phyloP scores from a whole-genome alignment of 2,113 vertebrate species.

The Nannobrachium achirus region DNA sequence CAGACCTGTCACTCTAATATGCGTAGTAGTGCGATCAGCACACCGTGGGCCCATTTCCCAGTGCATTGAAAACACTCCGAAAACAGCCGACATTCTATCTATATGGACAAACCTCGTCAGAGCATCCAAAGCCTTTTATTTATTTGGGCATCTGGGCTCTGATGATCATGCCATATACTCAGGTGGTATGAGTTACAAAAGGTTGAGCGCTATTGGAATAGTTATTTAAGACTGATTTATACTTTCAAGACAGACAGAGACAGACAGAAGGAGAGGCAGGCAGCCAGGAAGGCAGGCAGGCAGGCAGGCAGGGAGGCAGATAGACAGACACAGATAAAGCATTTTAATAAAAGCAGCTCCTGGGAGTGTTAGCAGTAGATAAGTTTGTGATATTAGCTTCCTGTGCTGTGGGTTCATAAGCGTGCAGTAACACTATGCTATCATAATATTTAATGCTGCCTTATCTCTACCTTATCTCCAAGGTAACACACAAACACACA shows the following conservation, averaged over 20 bases:
- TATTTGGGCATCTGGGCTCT: too few relatives aligned
- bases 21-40: too few relatives aligned
- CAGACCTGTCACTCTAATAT: too few relatives aligned
- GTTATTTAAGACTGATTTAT: neutral
- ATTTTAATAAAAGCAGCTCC: too few relatives aligned
- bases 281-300: neutral
- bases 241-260: neutral
- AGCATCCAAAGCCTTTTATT: too few relatives aligned
- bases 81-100: too few relatives aligned
- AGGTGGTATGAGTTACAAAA: too few relatives aligned
- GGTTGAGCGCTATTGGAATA: too few relatives aligned
- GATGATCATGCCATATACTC: too few relatives aligned
- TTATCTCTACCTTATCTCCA: constrained; percentile 54
- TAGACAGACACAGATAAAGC: constrained; percentile 41
- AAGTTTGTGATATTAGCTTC: constrained; percentile 64
- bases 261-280: neutral
- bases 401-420: constrained; percentile 53
- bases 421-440: constrained; percentile 29
- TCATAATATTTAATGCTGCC: constrained; percentile 53
- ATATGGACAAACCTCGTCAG: too few relatives aligned
- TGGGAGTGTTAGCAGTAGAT: constrained; percentile 26
- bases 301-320: neutral
- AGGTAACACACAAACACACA: constrained; percentile 37
- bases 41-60: too few relatives aligned
- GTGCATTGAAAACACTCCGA: too few relatives aligned